These are phyloP conservation scores for Scolopax rusticola DNA, from an alignment of 2,797 vertebrate species.

Conservation along the genomic window DNA sequence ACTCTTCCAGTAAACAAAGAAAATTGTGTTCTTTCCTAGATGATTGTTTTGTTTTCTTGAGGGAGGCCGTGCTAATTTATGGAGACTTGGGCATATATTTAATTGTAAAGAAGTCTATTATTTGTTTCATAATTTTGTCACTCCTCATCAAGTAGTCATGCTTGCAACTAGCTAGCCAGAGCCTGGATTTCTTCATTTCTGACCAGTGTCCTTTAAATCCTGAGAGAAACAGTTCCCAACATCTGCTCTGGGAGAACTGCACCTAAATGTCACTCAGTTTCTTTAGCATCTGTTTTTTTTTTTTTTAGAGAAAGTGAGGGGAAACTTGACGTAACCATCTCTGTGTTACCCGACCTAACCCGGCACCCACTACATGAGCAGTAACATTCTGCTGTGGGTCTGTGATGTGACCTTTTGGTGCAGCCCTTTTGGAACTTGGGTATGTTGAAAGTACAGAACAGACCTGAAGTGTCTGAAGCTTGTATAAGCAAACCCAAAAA, in stretches of 20 bases:
- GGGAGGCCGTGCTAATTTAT: not conserved
- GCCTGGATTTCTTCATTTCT: not conserved
- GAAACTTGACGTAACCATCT: not conserved
- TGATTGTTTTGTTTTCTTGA: not conserved
- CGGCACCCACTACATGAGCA: not conserved
- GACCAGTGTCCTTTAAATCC: not conserved
- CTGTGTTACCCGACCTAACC: not conserved
- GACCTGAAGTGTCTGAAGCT: conserved; percentile 2
- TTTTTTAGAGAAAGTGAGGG: not conserved
- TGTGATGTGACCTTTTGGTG: not conserved
- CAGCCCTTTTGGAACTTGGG: not conserved
- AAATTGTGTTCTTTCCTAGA: not conserved
- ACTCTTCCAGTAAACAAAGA: not conserved
- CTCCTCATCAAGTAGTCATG: not conserved
- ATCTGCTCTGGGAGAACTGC: not conserved
- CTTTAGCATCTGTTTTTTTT: not conserved
- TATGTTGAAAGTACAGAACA: not conserved
- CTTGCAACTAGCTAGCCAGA: not conserved
- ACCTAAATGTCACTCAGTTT: not conserved
- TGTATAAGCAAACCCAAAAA: conserved; percentile 35
- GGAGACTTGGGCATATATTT: not conserved
- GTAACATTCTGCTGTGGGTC: not conserved
- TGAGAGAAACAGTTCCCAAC: not conserved
- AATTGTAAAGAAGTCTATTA: not conserved
- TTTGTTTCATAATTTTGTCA: not conserved